Percentiles rank a stretch among this genome's conserved stretches.
phyloP scores from a whole-genome alignment of 1,140 invertebrate species.

The Penaeus japonicus region DNA sequence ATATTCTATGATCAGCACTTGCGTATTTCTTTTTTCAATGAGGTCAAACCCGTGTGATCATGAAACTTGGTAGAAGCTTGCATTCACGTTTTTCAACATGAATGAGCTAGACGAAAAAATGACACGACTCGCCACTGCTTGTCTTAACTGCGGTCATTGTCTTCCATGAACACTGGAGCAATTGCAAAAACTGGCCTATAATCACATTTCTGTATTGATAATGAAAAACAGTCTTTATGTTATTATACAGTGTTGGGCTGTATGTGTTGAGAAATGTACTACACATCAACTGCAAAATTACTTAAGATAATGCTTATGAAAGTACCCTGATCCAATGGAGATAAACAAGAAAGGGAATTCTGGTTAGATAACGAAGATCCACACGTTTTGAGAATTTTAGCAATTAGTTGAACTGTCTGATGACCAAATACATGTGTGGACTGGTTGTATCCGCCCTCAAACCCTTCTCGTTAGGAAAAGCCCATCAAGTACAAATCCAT shows the following conservation, averaged over 20 bases:
- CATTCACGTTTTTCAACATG: constrained; percentile 2
- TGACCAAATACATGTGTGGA: not conserved
- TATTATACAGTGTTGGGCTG: constrained; percentile 42
- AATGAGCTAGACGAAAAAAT: constrained; percentile 23
- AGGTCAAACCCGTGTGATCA: too few relatives aligned
- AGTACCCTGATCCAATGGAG: constrained; percentile 55
- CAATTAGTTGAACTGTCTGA: not conserved
- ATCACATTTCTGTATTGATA: constrained; percentile 51
- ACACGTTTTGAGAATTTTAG: not conserved
- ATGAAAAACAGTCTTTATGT: constrained; percentile 36
- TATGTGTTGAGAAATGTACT: constrained; percentile 41
- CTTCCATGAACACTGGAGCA: constrained; percentile 44
- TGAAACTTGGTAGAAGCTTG: not conserved
- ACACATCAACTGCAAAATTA: constrained; percentile 53
- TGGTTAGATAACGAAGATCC: constrained; percentile 3
- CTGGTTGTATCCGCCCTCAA: not conserved
- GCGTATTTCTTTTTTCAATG: too few relatives aligned
- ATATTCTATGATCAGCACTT: constrained; percentile 43
- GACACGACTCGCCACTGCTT: constrained; percentile 7
- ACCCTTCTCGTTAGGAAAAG: constrained; percentile 25
- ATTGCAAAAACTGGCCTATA: constrained; percentile 51
- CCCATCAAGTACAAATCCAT: constrained; percentile 36
- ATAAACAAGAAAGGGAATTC: constrained; percentile 32
- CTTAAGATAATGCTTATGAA: constrained; percentile 55
- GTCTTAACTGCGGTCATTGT: constrained; percentile 16